Base-by-base conservation (phyloP, 2,888 invertebrate genomes). In the Seladonia tumulorum region DNA sequence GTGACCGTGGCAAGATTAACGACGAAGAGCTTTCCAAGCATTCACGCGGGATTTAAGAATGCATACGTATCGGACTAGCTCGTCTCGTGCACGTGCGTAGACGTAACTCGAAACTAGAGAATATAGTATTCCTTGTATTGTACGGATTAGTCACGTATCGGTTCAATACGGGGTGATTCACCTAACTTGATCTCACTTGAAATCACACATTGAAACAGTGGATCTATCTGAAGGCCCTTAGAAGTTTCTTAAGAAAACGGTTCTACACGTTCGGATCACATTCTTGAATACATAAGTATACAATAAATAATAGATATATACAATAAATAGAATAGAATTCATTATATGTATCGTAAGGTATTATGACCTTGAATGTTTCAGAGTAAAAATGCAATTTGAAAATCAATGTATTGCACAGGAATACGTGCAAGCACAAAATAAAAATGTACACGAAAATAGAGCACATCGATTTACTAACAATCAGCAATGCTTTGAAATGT, bases 1-100 rank as follows among this genome's bases (percentile, higher is more conserved):
- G 88, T 87, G 90, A 90, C 88, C 79, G 83, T 39, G 87, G 45
- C 75, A 90, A 90, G 90, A 90, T 90, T 90, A 90, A 90, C 88
- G 87, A 87, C 76, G 84, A 63, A 82, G 75, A 73, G 81, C 80
- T 85, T 85, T 72, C 66, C 70, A 57, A 35, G 66, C 82, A 49
- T 66, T 75, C 82, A 71, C 57, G 78, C 68, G 63, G 68, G 79
- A 82, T 80, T 86, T 79, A 76, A 78, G 79, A 57, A 77, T 75
- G 71, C 25, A 71, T 71, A 66, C 75, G 57, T 68, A 81, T 71
- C 47, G n/a, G 74, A 47, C 42, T 53, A 47, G 45, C 39, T 53
- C 25, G 49, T 75, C 70, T 71, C 47, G 10, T 70, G 75, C 53
- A 66, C 63, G 71, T 53, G 73, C 68, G 25, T 57, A 57, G 25